Evolutionary conservation across 2,797 vertebrate genomes (phyloP).

Genomic region (Silurus lanzhouensis): DNA sequence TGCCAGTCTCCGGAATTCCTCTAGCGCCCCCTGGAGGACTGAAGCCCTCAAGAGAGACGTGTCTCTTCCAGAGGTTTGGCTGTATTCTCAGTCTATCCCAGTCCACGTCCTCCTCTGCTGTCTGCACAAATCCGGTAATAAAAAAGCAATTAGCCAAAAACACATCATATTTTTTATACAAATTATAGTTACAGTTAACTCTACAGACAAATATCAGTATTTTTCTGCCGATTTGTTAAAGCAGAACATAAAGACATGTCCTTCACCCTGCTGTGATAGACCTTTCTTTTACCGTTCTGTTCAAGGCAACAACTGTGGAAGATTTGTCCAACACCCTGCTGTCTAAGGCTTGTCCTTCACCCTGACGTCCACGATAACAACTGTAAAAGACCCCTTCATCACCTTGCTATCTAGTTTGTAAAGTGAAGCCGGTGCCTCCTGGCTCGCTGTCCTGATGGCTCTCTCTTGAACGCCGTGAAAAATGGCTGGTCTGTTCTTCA

Average conservation of each 20-base stretch:
- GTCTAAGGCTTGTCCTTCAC: too few relatives aligned
- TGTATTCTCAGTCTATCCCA: slow-evolving; percentile 54
- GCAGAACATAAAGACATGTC: not conserved
- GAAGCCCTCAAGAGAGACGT: not conserved
- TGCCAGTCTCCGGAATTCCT: not conserved
- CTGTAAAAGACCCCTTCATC: not conserved
- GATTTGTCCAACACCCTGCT: too few relatives aligned
- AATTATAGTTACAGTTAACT: not conserved
- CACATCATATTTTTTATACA: not conserved
- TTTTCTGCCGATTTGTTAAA: not conserved
- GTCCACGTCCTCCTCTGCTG: slow-evolving; percentile 36
- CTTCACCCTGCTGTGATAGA: too few relatives aligned
- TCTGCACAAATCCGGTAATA: slow-evolving; percentile 33
- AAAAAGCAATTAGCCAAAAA: not conserved
- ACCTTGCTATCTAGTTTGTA: slow-evolving; percentile 59
- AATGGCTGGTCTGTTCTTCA: slow-evolving; percentile 41
- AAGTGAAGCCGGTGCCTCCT: slow-evolving; percentile 4
- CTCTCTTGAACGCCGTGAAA: slow-evolving; percentile 41
- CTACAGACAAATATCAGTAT: not conserved
- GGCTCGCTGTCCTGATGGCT: slow-evolving; percentile 27
- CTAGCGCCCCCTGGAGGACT: slow-evolving; percentile 36
- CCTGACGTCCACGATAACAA: too few relatives aligned
- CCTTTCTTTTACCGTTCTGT: too few relatives aligned
- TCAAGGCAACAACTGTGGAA: too few relatives aligned
- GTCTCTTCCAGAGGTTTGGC: slow-evolving; percentile 49